phyloP scores from a whole-genome alignment of 2,888 invertebrate species.

The Mythimna impura region DNA sequence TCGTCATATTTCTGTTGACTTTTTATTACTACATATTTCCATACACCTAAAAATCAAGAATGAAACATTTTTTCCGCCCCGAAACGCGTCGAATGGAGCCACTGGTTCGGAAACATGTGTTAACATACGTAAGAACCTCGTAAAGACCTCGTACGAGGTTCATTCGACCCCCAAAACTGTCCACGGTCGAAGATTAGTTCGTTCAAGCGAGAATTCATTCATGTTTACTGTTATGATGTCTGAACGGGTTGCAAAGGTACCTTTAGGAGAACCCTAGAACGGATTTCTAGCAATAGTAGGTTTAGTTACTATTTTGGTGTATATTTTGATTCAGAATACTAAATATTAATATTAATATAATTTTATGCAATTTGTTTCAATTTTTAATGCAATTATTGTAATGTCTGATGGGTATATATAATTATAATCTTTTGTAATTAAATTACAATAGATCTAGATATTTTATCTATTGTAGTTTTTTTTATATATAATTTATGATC shows the following conservation, averaged over 20 bases:
- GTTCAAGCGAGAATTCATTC: constrained; percentile 35
- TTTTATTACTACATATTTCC: not conserved
- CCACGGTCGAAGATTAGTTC: constrained; percentile 25
- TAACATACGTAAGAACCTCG: constrained; percentile 16
- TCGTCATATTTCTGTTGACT: too few relatives aligned
- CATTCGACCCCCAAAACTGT: constrained; percentile 38
- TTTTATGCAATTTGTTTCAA: too few relatives aligned
- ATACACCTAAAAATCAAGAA: constrained; percentile 31
- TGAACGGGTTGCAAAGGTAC: not conserved
- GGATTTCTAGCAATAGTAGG: not conserved
- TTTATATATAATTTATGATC: too few relatives aligned
- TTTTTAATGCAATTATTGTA: too few relatives aligned
- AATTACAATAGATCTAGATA: too few relatives aligned
- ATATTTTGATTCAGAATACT: too few relatives aligned
- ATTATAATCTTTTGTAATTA: too few relatives aligned
- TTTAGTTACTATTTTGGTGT: too few relatives aligned
- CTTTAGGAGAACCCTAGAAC: not conserved
- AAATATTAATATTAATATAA: too few relatives aligned
- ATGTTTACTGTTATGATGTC: constrained; percentile 28
- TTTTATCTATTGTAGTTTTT: too few relatives aligned
- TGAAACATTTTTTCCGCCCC: constrained; percentile 29
- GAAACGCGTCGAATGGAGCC: constrained; percentile 8
- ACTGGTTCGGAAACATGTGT: constrained; percentile 47
- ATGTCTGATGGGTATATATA: too few relatives aligned
- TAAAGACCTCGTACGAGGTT: constrained; percentile 7